Percentiles rank a stretch among this genome's conserved stretches.
phyloP scores from a whole-genome alignment of 1,140 invertebrate species.

The Drosophila sp. region DNA sequence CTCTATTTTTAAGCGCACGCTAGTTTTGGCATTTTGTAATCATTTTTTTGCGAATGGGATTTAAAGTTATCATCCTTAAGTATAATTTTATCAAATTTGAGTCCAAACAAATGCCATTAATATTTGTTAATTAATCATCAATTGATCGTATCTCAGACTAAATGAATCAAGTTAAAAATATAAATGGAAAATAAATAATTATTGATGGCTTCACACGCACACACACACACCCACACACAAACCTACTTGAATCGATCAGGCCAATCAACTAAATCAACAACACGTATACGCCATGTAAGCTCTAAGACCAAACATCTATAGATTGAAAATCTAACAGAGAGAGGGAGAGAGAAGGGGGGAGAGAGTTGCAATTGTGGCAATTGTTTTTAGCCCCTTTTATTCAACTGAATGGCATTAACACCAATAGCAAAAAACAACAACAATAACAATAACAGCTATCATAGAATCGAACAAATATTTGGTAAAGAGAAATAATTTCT shows the following conservation, averaged over 20 bases:
- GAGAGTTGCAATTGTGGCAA: constrained; percentile 23
- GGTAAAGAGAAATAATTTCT: constrained; percentile 73
- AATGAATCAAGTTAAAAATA: constrained; percentile 37
- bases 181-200: constrained; percentile 58
- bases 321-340: background rate
- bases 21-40: background rate
- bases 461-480: constrained; percentile 64
- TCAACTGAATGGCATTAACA: constrained; percentile 56
- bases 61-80: no score
- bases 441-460: constrained; percentile 9
- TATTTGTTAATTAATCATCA: no score
- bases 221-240: constrained; percentile 25
- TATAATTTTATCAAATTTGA: no score
- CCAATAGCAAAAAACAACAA: constrained; percentile 45
- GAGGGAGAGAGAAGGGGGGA: no score
- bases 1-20: background rate
- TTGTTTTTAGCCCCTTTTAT: constrained; percentile 51
- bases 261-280: constrained; percentile 76
- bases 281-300: constrained; percentile 65
- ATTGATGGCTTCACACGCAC: constrained; percentile 48
- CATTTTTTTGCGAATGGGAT: no score
- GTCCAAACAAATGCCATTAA: no score
- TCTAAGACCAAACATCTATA: constrained; percentile 36
- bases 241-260: constrained; percentile 49
- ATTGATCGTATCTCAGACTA: no score